phyloP scores from a whole-genome alignment of 1,140 invertebrate genomes.

The Proctacanthus coquilletti region DNA sequence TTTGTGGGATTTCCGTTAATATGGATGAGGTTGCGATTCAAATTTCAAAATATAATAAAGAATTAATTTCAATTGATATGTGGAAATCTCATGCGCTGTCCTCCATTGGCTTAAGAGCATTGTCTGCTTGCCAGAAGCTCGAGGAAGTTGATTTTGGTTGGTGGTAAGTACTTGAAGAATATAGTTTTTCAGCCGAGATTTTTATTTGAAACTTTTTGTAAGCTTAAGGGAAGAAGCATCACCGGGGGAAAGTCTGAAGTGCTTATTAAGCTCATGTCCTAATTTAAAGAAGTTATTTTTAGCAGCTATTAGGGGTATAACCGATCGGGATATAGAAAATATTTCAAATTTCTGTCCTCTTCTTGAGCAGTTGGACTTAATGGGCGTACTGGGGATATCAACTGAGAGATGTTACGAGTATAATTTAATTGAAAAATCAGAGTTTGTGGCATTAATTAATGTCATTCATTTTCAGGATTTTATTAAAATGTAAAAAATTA shows the following conservation, averaged over 20 bases:
- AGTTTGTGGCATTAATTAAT: conserved; percentile 6
- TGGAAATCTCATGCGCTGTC: conserved; percentile 70
- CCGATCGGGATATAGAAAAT: conserved; percentile 55
- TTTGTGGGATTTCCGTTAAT: conserved; percentile 36
- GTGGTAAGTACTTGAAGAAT: conserved; percentile 47
- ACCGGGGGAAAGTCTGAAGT: conserved; percentile 36
- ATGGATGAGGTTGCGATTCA: conserved; percentile 56
- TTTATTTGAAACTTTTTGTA: no score
- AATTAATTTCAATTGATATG: conserved; percentile 60
- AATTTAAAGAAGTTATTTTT: conserved; percentile 60
- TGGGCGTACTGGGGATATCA: conserved; percentile 61
- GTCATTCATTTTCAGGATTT: conserved; percentile 35
- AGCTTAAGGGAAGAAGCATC: conserved; percentile 35
- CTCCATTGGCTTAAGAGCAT: conserved; percentile 45
- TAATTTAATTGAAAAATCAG: conserved; percentile 3
- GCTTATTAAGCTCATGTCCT: conserved; percentile 38
- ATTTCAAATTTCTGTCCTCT: conserved; percentile 45
- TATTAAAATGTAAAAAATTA: conserved; percentile 47
- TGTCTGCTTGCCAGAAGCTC: conserved; percentile 51
- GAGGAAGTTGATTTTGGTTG: conserved; percentile 79
- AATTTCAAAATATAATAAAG: conserved; percentile 44
- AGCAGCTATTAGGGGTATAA: conserved; percentile 58
- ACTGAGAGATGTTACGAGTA: conserved; percentile 47
- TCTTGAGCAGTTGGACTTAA: conserved; percentile 64
- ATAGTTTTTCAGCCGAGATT: no score